Conservation (phyloP, 2,888 invertebrate species). For the Rapana venosa region DNA sequence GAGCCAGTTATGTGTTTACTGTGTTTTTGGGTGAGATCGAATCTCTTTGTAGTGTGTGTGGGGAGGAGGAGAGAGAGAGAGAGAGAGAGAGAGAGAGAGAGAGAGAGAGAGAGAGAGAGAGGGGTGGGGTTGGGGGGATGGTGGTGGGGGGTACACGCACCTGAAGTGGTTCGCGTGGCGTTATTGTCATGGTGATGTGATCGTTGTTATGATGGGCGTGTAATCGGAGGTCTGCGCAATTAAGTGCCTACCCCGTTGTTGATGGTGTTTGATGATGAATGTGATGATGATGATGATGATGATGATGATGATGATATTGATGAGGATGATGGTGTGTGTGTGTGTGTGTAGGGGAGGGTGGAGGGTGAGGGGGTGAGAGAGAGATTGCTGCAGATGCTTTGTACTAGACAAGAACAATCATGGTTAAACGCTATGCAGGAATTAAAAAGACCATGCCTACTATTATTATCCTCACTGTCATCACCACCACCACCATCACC, state of each 20-base stretch:
- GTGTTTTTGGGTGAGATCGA: neutral
- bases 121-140: too few relatives aligned
- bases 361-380: neutral
- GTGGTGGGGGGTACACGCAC: neutral
- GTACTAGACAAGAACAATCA: neutral
- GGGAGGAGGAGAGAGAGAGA: conserved; percentile 9
- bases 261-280: too few relatives aligned
- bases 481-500: neutral
- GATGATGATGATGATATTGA: too few relatives aligned
- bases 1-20: too few relatives aligned
- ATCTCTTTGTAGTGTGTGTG: neutral
- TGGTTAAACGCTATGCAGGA: neutral
- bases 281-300: too few relatives aligned
- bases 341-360: neutral
- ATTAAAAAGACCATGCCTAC: neutral
- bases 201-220: too few relatives aligned
- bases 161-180: neutral
- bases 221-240: too few relatives aligned
- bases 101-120: neutral
- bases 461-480: neutral
- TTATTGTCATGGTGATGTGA: too few relatives aligned
- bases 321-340: too few relatives aligned
- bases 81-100: neutral
- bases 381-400: too few relatives aligned
- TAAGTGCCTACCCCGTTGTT: too few relatives aligned